phyloP scores from a whole-genome alignment of 1,140 invertebrate species.

The Vollenhovia emeryi region DNA sequence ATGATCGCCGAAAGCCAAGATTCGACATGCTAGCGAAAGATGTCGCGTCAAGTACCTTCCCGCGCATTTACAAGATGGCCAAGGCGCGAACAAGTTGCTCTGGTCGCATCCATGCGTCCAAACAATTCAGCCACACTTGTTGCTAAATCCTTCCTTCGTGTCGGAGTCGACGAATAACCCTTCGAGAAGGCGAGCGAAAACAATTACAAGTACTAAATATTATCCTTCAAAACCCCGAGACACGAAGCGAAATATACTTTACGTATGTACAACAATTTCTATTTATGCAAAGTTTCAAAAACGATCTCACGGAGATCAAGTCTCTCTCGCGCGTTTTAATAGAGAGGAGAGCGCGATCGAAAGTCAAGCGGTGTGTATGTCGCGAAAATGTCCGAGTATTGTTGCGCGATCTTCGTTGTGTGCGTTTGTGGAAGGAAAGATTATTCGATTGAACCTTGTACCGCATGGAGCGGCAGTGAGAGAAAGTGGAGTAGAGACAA shows the following conservation, averaged over 20 bases:
- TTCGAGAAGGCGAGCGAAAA: neutral
- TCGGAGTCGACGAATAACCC: neutral
- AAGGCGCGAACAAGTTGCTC: neutral
- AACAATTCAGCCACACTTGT: slow-evolving; percentile 57
- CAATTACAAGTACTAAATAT: too few species aligned
- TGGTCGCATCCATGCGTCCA: slow-evolving; percentile 10
- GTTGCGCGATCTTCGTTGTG: neutral
- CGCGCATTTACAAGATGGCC: neutral
- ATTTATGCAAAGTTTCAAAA: neutral
- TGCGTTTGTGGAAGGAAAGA: too few species aligned
- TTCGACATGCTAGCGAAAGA: slow-evolving; percentile 36
- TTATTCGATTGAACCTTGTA: slow-evolving; percentile 10
- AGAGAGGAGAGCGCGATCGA: neutral
- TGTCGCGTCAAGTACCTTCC: slow-evolving; percentile 28
- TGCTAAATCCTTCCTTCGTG: slow-evolving; percentile 48
- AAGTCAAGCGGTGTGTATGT: neutral
- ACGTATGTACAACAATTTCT: neutral
- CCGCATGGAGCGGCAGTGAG: slow-evolving; percentile 5
- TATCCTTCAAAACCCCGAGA: neutral
- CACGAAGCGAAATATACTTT: neutral
- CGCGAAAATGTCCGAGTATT: neutral
- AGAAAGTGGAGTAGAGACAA: slow-evolving; percentile 29
- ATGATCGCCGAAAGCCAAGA: slow-evolving; percentile 41
- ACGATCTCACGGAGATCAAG: too few species aligned
- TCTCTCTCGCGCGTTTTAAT: neutral